Conservation (phyloP, 2,888 invertebrate species). For the Ophraella communa region DNA sequence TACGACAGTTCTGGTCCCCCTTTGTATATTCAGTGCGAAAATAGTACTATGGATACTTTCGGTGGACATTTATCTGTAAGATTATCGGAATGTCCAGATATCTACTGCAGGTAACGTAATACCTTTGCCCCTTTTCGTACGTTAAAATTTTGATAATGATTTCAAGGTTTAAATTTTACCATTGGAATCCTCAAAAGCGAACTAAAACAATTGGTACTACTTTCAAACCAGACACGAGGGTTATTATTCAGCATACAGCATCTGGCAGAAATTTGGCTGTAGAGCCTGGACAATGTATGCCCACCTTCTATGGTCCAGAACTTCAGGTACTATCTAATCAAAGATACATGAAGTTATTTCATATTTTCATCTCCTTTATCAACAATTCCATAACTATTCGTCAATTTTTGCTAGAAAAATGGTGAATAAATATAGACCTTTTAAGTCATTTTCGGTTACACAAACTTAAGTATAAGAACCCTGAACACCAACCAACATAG, state of each 20-base stretch:
- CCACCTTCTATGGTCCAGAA: constrained; percentile 55
- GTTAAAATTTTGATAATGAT: too few relatives aligned
- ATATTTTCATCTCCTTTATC: too few relatives aligned
- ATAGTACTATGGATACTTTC: constrained; percentile 52
- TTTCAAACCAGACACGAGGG: constrained; percentile 48
- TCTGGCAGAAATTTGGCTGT: constrained; percentile 55
- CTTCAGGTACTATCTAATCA: constrained; percentile 38
- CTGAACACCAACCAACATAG: too few relatives aligned
- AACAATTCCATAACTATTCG: too few relatives aligned
- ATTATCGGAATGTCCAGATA: constrained; percentile 52
- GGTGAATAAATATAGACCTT: too few relatives aligned
- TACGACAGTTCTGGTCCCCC: constrained; percentile 45
- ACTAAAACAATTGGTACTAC: constrained; percentile 50
- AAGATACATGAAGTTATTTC: too few relatives aligned
- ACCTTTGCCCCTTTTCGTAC: neutral
- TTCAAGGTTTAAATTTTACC: constrained; percentile 55
- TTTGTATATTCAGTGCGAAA: constrained; percentile 55
- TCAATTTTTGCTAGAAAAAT: too few relatives aligned
- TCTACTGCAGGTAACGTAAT: constrained; percentile 49
- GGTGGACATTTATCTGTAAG: constrained; percentile 48
- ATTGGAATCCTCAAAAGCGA: constrained; percentile 51
- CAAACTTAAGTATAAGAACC: too few relatives aligned
- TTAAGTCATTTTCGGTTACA: too few relatives aligned
- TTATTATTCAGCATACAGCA: constrained; percentile 55
- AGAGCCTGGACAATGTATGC: constrained; percentile 50